phyloP scores from a whole-genome alignment of 2,113 vertebrate genomes.

The Rhinoptilus africanus region DNA sequence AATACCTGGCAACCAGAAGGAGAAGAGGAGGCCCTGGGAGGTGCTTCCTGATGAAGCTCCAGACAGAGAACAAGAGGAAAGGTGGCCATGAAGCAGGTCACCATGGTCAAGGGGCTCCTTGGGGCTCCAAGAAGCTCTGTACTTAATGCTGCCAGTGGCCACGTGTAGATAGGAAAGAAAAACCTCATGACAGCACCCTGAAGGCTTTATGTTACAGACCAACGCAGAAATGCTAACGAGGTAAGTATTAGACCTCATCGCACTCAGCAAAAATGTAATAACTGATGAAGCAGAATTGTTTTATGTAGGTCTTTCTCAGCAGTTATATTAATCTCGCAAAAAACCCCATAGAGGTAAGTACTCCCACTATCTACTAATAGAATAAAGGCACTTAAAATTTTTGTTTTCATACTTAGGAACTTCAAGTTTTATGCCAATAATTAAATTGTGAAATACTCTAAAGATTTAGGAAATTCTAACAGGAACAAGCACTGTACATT shows the following conservation, averaged over 20 bases:
- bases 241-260: not conserved
- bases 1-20: not conserved
- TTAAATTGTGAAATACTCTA: conserved; percentile 3
- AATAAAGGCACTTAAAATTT: not conserved
- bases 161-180: not conserved
- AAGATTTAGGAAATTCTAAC: not conserved
- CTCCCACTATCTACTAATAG: not conserved
- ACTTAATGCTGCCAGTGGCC: not conserved
- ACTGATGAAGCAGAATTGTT: not conserved
- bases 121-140: not conserved
- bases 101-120: not conserved
- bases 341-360: not conserved
- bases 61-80: not conserved
- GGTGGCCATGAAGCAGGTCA: not conserved
- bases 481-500: not conserved
- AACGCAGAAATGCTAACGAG: not conserved
- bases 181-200: not conserved
- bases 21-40: not conserved
- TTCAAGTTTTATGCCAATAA: not conserved
- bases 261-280: not conserved
- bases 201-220: not conserved
- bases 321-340: not conserved
- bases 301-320: not conserved
- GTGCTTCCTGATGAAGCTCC: not conserved
- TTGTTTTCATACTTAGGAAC: not conserved